phyloP scores from a whole-genome alignment of 2,888 invertebrate species.

The Scaptomyza flava region DNA sequence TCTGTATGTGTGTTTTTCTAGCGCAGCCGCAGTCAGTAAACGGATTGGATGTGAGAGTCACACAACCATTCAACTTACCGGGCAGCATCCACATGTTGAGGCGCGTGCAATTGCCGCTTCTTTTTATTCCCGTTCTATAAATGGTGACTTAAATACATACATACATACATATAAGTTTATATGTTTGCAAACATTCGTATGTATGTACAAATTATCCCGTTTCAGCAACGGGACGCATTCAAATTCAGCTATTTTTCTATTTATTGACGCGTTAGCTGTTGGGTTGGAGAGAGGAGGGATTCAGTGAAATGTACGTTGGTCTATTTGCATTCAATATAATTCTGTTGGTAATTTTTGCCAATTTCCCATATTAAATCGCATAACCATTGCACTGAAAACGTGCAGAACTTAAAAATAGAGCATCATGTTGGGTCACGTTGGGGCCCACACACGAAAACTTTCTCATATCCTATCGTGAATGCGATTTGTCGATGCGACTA shows the following conservation, averaged over 20 bases:
- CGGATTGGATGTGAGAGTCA: slow-evolving; percentile 34
- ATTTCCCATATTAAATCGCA: neutral
- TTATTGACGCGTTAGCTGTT: slow-evolving; percentile 4
- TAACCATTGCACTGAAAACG: slow-evolving; percentile 2
- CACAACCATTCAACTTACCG: slow-evolving; percentile 59
- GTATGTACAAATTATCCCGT: slow-evolving; percentile 20
- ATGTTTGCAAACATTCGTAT: neutral
- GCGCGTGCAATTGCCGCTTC: slow-evolving; percentile 51
- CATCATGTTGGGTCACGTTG: neutral
- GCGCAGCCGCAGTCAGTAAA: slow-evolving; percentile 65
- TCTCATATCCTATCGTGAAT: slow-evolving; percentile 16
- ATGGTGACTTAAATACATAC: slow-evolving; percentile 1
- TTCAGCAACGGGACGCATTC: slow-evolving; percentile 18
- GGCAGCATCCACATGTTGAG: slow-evolving; percentile 76
- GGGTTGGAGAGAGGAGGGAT: too few species aligned
- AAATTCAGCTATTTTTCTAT: slow-evolving; percentile 10
- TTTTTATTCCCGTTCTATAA: slow-evolving; percentile 17
- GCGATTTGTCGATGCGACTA: slow-evolving; percentile 14
- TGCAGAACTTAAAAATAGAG: neutral
- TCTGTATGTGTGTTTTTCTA: slow-evolving; percentile 17
- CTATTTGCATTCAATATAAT: neutral
- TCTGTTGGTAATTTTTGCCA: neutral
- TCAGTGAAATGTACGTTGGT: neutral
- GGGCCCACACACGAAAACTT: slow-evolving; percentile 2
- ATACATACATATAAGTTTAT: neutral